Evolutionary conservation across 2,113 vertebrate species (phyloP).

Genomic region (Ondatra zibethicus): DNA sequence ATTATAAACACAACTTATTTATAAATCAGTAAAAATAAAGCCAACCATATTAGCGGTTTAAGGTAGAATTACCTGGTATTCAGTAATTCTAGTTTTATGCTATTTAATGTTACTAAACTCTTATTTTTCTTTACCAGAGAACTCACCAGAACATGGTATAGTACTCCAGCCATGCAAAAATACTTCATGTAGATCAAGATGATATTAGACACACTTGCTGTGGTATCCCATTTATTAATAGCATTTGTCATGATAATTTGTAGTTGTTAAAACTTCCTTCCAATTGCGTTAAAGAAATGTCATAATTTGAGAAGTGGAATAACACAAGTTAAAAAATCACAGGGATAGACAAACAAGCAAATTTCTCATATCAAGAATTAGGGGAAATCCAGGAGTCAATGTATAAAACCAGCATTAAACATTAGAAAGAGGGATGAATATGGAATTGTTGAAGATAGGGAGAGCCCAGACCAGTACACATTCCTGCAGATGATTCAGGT

Average conservation of each 20-base stretch:
- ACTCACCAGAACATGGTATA: neutral
- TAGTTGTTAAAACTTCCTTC: neutral
- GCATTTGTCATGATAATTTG: neutral
- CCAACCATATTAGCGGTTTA: neutral
- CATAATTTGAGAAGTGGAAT: neutral
- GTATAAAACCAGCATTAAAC: neutral
- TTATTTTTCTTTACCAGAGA: neutral
- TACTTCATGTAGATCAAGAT: neutral
- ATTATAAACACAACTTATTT: neutral
- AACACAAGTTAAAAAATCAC: neutral
- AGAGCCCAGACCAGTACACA: neutral
- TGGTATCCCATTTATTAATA: neutral
- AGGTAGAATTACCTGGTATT: constrained; percentile 3
- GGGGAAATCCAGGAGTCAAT: neutral
- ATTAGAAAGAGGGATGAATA: neutral
- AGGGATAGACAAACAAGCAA: neutral
- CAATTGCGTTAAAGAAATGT: neutral
- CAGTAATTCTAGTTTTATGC: neutral
- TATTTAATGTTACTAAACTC: neutral
- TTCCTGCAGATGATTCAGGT: neutral
- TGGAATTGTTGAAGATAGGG: neutral
- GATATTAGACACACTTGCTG: neutral
- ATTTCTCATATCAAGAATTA: neutral
- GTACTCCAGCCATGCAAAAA: neutral
- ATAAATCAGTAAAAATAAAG: neutral